These are phyloP conservation scores for Grapholita molesta DNA, from an alignment of 1,140 invertebrate species.

Conservation along the genomic window DNA sequence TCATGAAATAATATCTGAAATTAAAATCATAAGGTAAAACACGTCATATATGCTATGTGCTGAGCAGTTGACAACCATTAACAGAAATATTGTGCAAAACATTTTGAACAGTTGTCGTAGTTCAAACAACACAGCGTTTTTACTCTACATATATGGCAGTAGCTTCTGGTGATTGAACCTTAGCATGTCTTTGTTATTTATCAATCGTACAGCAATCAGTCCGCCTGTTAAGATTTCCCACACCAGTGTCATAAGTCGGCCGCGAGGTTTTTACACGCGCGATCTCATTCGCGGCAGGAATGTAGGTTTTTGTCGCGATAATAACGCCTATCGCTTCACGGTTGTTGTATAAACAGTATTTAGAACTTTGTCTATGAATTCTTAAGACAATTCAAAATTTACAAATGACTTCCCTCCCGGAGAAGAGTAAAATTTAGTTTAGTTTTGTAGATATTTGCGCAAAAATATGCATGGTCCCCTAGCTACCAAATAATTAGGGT, in stretches of 20 bases:
- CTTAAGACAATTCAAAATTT: too few relatives aligned
- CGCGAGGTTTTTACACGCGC: slow-evolving; percentile 20
- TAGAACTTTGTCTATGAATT: not conserved
- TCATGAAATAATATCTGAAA: too few relatives aligned
- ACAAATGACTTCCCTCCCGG: too few relatives aligned
- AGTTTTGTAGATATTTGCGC: not conserved
- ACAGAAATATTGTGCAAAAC: too few relatives aligned
- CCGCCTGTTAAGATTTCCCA: slow-evolving; percentile 1
- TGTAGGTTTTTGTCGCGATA: slow-evolving; percentile 53
- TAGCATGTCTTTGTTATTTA: not conserved
- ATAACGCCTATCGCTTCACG: slow-evolving; percentile 42
- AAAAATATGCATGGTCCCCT: not conserved
- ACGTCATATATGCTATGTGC: too few relatives aligned
- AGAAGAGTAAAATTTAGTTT: too few relatives aligned
- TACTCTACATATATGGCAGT: not conserved
- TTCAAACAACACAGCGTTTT: not conserved
- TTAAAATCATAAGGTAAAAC: too few relatives aligned
- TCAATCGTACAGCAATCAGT: not conserved
- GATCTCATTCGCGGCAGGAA: slow-evolving; percentile 48
- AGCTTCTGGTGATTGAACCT: not conserved
- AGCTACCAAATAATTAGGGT: not conserved
- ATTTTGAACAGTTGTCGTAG: too few relatives aligned
- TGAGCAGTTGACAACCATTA: too few relatives aligned
- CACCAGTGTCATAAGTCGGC: slow-evolving; percentile 1
- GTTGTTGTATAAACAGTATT: not conserved